Conservation (phyloP, 1,140 invertebrate genomes). For the Bombus pyrosoma region DNA sequence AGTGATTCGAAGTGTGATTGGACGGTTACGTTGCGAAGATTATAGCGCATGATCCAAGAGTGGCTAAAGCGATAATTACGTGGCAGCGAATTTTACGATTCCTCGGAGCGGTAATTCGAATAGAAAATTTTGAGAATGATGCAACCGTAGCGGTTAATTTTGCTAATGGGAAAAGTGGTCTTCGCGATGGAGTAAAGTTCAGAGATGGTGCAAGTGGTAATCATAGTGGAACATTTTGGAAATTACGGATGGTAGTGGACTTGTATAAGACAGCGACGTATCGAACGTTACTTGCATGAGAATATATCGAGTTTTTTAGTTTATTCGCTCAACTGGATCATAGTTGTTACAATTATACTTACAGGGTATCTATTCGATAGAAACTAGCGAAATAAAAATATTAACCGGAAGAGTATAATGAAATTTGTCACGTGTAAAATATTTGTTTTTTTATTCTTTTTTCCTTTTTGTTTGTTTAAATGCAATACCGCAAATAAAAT, state of each 20-base stretch:
- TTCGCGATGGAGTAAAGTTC: too few relatives aligned
- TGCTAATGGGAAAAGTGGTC: too few relatives aligned
- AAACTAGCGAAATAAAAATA: too few relatives aligned
- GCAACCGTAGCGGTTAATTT: too few relatives aligned
- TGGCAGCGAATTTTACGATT: background rate
- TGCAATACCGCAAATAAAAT: background rate
- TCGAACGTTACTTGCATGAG: too few relatives aligned
- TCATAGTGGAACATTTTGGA: too few relatives aligned
- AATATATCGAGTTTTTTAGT: background rate
- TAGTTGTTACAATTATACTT: too few relatives aligned
- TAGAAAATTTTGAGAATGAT: background rate
- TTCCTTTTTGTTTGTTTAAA: background rate
- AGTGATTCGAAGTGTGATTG: background rate
- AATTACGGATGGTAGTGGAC: too few relatives aligned
- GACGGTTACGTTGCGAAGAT: too few relatives aligned
- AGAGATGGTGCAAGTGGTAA: too few relatives aligned
- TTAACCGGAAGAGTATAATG: background rate
- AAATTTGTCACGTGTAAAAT: background rate
- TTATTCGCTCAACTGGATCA: background rate
- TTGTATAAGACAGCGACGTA: too few relatives aligned
- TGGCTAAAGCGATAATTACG: background rate
- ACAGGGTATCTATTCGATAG: too few relatives aligned
- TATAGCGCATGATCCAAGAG: background rate
- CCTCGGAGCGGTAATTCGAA: background rate
- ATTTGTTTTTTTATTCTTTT: rapidly evolving